These are phyloP conservation scores for Todus mexicanus DNA, from an alignment of 2,797 vertebrate genomes.

Conservation along the genomic window DNA sequence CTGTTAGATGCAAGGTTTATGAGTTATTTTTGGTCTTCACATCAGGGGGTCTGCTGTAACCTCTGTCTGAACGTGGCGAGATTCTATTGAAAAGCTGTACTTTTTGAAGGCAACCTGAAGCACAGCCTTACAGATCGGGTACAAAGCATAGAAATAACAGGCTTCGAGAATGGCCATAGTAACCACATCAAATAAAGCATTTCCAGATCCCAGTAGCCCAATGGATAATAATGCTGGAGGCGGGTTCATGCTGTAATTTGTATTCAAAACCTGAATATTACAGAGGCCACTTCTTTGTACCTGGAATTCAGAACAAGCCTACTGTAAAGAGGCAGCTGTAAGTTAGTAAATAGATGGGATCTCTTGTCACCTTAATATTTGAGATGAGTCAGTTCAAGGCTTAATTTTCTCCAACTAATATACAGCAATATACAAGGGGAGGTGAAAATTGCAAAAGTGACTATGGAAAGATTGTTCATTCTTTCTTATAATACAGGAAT, in stretches of 20 bases:
- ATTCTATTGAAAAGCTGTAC: neutral
- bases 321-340: neutral
- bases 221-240: neutral
- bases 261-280: slow-evolving; percentile 7
- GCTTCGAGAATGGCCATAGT: neutral
- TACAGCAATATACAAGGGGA: neutral
- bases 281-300: neutral
- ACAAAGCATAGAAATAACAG: neutral
- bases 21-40: neutral
- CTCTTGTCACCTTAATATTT: neutral
- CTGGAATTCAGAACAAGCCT: neutral
- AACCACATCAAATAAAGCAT: neutral
- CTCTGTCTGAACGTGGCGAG: neutral
- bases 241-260: neutral
- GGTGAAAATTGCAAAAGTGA: neutral
- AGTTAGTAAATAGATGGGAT: neutral
- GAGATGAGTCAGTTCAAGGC: neutral
- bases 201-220: neutral
- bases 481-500: neutral
- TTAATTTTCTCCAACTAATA: slow-evolving; percentile 3
- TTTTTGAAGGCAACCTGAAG: neutral
- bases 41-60: neutral
- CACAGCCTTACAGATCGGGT: neutral
- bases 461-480: neutral
- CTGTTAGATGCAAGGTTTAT: neutral